Conservation (phyloP, 2,797 vertebrate species). For the Leucoraja ocellata region DNA sequence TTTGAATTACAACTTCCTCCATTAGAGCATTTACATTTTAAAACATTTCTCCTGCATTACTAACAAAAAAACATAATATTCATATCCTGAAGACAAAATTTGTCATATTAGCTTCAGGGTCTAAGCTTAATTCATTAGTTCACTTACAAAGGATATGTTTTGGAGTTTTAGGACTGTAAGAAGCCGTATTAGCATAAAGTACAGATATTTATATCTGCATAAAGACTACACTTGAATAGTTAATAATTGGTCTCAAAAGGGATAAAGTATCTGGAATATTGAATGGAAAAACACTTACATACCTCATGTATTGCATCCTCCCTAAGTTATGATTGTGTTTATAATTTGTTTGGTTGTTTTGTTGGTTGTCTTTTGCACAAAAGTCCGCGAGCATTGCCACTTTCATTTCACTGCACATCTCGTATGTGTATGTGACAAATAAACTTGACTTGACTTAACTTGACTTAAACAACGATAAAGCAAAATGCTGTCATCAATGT, state of each 20-base stretch:
- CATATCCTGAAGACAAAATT: not conserved
- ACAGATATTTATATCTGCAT: not conserved
- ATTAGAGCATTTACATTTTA: not conserved
- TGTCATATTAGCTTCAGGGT: not conserved
- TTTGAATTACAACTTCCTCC: not conserved
- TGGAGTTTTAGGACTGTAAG: not conserved
- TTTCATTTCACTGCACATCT: too few relatives aligned
- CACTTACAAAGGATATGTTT: not conserved
- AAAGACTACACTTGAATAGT: not conserved
- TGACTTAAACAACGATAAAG: slow-evolving; percentile 1
- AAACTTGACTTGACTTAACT: too few relatives aligned
- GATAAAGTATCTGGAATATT: slow-evolving; percentile 9
- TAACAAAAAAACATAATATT: not conserved
- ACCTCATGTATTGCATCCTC: not conserved
- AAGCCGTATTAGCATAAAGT: too few relatives aligned
- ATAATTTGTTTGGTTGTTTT: too few relatives aligned
- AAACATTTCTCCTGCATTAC: not conserved
- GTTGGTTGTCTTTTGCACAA: too few relatives aligned
- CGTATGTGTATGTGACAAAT: too few relatives aligned
- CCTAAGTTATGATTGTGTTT: not conserved
- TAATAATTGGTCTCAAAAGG: not conserved
- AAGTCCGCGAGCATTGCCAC: too few relatives aligned
- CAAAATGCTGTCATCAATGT: not conserved
- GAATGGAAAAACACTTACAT: not conserved
- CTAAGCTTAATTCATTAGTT: not conserved